Percentiles rank a stretch among this genome's conserved stretches.
These are phyloP conservation scores for Emydura subglobosa DNA, from an alignment of 2,113 vertebrate species.

Conservation along the genomic window DNA sequence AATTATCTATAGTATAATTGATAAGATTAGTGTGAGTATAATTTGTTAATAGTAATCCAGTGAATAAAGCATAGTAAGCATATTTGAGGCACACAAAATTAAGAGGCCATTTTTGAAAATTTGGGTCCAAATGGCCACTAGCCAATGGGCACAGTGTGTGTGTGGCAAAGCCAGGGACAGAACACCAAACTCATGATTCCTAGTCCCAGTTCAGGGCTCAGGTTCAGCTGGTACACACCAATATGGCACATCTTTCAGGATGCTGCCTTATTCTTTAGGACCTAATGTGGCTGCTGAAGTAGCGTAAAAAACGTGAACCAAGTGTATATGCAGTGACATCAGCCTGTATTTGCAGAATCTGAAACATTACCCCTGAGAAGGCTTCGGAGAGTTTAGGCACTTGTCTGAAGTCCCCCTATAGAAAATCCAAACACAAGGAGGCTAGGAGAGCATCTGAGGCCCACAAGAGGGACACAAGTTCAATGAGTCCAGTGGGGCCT, in stretches of 20 bases:
- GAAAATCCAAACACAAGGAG: too few species aligned
- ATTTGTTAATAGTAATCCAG: constrained; percentile 41
- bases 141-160: not conserved
- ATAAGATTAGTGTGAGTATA: constrained; percentile 51
- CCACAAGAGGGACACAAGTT: not conserved
- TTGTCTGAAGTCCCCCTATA: too few species aligned
- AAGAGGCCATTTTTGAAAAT: not conserved
- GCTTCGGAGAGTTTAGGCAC: too few species aligned
- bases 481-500: not conserved
- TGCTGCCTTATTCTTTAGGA: not conserved
- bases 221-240: not conserved
- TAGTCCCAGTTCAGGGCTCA: not conserved
- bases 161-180: not conserved
- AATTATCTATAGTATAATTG: constrained; percentile 45
- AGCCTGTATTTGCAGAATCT: not conserved
- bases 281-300: not conserved
- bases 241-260: not conserved
- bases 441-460: too few species aligned
- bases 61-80: constrained; percentile 54
- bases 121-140: not conserved
- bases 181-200: not conserved
- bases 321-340: not conserved
- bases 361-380: not conserved
- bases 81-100: constrained; percentile 11
- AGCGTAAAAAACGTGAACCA: constrained; percentile 1